These are phyloP conservation scores for Kryptolebias ocellatus DNA, from an alignment of 2,797 vertebrate genomes.

Conservation along the genomic window DNA sequence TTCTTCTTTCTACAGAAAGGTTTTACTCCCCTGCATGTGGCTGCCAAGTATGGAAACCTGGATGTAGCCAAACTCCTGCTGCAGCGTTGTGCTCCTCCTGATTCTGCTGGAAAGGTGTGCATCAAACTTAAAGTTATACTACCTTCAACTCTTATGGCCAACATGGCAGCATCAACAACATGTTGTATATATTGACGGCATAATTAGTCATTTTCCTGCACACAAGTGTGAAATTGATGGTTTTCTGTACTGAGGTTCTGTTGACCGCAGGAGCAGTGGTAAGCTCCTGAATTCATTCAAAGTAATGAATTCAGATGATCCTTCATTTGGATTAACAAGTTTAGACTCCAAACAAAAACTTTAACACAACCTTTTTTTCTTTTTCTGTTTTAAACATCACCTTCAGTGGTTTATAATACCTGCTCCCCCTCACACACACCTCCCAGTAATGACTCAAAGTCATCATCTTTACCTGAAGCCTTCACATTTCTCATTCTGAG, in stretches of 20 bases:
- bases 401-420: neutral
- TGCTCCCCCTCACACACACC: neutral
- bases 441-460: constrained; percentile 23
- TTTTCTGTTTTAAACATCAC: constrained; percentile 28
- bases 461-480: constrained; percentile 5
- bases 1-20: constrained; percentile 87
- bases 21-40: constrained; percentile 96
- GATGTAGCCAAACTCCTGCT: constrained; percentile 95
- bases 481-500: constrained; percentile 48
- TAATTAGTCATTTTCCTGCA: neutral
- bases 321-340: constrained; percentile 54
- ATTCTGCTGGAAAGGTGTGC: constrained; percentile 92
- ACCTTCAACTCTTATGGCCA: neutral
- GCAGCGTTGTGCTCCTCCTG: constrained; percentile 88
- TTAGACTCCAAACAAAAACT: constrained; percentile 30
- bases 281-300: constrained; percentile 47
- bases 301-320: neutral
- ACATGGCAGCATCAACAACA: neutral
- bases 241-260: constrained; percentile 58
- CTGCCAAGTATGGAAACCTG: constrained; percentile 95
- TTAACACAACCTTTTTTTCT: neutral
- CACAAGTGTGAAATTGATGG: constrained; percentile 7
- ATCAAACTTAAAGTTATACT: neutral
- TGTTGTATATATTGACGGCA: no score
- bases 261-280: constrained; percentile 57